Evolutionary conservation across 23 tunicate genomes (phyloP), one percentile per base, ranked within the genome.

Genomic region (Botrylloides violaceus): DNA sequence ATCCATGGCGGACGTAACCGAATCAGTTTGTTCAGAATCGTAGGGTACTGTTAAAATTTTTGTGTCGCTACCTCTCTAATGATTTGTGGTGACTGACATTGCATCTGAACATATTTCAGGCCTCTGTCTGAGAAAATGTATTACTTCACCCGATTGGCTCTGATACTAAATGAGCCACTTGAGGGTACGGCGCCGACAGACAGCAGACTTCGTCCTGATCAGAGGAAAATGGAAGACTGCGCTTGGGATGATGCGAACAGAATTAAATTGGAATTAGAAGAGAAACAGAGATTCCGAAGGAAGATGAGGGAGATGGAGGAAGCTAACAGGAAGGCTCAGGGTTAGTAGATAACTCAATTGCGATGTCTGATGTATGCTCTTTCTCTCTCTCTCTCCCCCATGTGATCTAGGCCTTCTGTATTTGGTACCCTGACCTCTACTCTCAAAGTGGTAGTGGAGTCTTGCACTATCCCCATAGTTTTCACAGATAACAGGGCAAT

Each of bases 201-300:
- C 58, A 80, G 85, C 23, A 72, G 98, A 30, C 39, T 66, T 3
- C 77, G 98, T 32, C 92, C 92, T 1, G 98, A 93, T 39, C 98
- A 93, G 66, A 72, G 84, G 25, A 50, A 81, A 36, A 93, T 93
- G 98, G 98, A 93, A 66, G 63, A 86, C 31, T 87, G 81, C 9
- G 72, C 82, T 26, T 93, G 98, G 98, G 98, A 93, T 56, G 64
- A 50, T 1, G 95, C 98, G 2, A 93, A 93, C 81, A 86, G 81
- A 20, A 50, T 77, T 19, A 93, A 93, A 68, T 84, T 61, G 38
- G 73, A 59, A 3, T 77, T 95, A 30, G 99, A 95, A 71, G 87
- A 95, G 85, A 80, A 78, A 24, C 99, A 95, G 38, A 58, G 99
- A 58, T 76, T 32, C 49, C 77, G 99, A 43, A 70, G 99, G 29